These are phyloP conservation scores for Cynodonichthys magdalenae DNA, from an alignment of 2,797 vertebrate genomes.

Conservation along the genomic window DNA sequence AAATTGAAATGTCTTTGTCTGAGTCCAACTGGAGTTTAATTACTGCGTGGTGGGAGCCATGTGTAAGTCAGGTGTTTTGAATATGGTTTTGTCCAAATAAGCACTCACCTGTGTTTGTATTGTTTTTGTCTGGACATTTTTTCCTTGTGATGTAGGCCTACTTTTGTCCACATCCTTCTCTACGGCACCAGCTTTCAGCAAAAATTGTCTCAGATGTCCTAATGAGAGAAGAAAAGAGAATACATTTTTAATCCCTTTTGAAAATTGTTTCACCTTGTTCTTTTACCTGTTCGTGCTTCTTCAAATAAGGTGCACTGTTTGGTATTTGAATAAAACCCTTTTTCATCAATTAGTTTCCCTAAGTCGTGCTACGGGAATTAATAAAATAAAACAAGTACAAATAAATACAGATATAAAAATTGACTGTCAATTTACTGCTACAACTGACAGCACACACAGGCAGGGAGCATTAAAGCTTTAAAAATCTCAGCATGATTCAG, in stretches of 20 bases:
- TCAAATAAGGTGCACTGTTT: too few relatives aligned
- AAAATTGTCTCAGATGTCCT: background rate
- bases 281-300: too few relatives aligned
- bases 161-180: background rate
- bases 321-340: too few relatives aligned
- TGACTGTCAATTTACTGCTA: too few relatives aligned
- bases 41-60: background rate
- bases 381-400: too few relatives aligned
- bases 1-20: slow-evolving; percentile 21
- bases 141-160: background rate
- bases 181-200: background rate
- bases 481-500: background rate
- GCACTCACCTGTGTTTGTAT: slow-evolving; percentile 21
- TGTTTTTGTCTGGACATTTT: background rate
- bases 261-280: too few relatives aligned
- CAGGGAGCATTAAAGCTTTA: too few relatives aligned
- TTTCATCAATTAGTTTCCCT: too few relatives aligned
- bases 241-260: too few relatives aligned
- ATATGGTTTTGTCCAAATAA: slow-evolving; percentile 4
- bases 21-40: slow-evolving; percentile 19
- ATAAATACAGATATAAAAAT: too few relatives aligned
- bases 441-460: too few relatives aligned
- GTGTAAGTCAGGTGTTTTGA: slow-evolving; percentile 9
- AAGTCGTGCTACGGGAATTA: too few relatives aligned
- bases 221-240: background rate